A percentile compares a stretch with the other conserved stretches of the same genome.
Evolutionary conservation across 2,113 vertebrate species (phyloP).

Genomic region (Istiophorus platypterus): DNA sequence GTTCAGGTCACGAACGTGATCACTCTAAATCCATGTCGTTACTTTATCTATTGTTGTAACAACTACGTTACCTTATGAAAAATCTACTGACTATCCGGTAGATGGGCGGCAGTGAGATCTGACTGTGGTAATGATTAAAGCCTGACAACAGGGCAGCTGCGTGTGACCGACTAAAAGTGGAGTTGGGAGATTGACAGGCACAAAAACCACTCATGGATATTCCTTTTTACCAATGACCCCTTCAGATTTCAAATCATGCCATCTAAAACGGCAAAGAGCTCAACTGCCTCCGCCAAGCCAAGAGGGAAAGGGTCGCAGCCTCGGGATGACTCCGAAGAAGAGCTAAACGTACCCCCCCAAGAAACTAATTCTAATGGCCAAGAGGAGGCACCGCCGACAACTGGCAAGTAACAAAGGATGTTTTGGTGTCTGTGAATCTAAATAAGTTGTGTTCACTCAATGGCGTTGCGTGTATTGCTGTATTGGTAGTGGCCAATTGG

Average conservation of each 20-base stretch:
- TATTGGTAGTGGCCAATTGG: constrained; percentile 64
- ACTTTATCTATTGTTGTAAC: constrained; percentile 4
- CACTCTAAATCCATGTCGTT: neutral
- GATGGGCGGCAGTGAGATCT: constrained; percentile 56
- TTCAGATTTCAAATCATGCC: constrained; percentile 85
- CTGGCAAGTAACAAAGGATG: constrained; percentile 85
- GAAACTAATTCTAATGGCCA: constrained; percentile 77
- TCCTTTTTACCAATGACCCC: constrained; percentile 55
- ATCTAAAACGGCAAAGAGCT: constrained; percentile 87
- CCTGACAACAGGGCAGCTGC: constrained; percentile 63
- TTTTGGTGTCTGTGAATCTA: constrained; percentile 78
- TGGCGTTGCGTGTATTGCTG: constrained; percentile 71
- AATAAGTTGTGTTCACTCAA: constrained; percentile 77
- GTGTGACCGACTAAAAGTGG: constrained; percentile 65
- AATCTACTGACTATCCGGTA: constrained; percentile 27
- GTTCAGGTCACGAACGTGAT: neutral
- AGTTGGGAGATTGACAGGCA: constrained; percentile 72
- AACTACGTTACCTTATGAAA: neutral
- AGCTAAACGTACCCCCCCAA: constrained; percentile 84
- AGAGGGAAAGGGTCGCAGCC: constrained; percentile 85
- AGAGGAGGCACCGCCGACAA: constrained; percentile 79
- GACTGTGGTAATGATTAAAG: constrained; percentile 67
- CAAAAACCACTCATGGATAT: constrained; percentile 72
- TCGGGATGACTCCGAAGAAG: constrained; percentile 83
- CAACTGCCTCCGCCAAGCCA: constrained; percentile 81